Conservation (phyloP, 1,140 invertebrate species). For the Microplitis mediator region DNA sequence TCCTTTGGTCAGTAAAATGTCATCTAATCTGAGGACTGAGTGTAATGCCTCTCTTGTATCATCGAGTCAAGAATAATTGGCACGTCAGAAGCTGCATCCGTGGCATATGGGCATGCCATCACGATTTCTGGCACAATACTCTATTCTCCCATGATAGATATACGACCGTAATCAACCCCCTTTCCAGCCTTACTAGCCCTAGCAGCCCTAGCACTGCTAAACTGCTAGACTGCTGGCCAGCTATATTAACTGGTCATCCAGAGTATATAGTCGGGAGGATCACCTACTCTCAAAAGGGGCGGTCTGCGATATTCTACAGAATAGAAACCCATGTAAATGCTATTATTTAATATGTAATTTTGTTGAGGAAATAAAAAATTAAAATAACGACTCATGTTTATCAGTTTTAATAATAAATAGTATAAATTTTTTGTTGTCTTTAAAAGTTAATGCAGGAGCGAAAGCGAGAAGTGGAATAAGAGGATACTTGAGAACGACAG, state of each 20-base stretch:
- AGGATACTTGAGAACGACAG: slow-evolving; percentile 43
- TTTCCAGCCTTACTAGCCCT: slow-evolving; percentile 6
- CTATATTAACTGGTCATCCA: slow-evolving; percentile 43
- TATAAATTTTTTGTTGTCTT: not conserved
- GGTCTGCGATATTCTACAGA: slow-evolving; percentile 5
- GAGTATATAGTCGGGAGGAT: slow-evolving; percentile 22
- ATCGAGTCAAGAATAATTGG: slow-evolving; percentile 40
- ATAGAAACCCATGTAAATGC: not conserved
- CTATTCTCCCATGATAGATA: slow-evolving; percentile 50
- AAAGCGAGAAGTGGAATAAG: slow-evolving; percentile 23
- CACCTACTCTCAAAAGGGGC: not conserved
- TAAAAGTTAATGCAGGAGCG: not conserved
- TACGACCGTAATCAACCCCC: slow-evolving; percentile 44
- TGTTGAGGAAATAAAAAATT: no score
- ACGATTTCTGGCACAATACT: slow-evolving; percentile 50
- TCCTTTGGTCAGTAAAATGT: not conserved
- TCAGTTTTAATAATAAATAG: not conserved
- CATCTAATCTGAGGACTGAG: not conserved
- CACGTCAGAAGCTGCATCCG: slow-evolving; percentile 34
- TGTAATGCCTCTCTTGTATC: slow-evolving; percentile 15
- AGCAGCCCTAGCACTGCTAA: not conserved
- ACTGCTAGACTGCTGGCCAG: slow-evolving; percentile 16
- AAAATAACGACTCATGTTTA: no score
- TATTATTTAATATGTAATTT: no score
- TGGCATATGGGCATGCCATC: slow-evolving; percentile 46